Percentiles rank a stretch among this genome's conserved stretches.
Evolutionary conservation across 2,888 invertebrate genomes (phyloP).

Genomic region (Prosapia bicincta): DNA sequence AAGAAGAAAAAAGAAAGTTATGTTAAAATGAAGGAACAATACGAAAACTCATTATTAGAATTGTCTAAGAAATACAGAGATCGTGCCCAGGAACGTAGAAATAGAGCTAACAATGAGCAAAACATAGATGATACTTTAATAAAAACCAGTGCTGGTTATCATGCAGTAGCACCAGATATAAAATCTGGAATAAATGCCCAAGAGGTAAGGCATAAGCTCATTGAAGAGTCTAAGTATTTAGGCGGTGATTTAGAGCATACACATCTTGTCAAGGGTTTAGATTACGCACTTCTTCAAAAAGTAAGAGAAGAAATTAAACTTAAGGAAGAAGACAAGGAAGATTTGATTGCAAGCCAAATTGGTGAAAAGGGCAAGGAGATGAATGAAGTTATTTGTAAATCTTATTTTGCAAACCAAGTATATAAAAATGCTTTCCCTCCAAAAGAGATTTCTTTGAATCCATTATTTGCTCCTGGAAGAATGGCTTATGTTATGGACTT

Average conservation of each 20-base stretch:
- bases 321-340: slow-evolving; percentile 79
- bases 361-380: slow-evolving; percentile 54
- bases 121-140: slow-evolving; percentile 82
- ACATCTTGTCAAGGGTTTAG: slow-evolving; percentile 97
- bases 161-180: slow-evolving; percentile 95
- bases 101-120: slow-evolving; percentile 78
- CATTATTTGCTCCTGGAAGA: slow-evolving; percentile 89
- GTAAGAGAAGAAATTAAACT: slow-evolving; percentile 79
- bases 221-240: slow-evolving; percentile 98
- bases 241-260: slow-evolving; percentile 99
- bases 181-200: slow-evolving; percentile 93
- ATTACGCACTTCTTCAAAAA: slow-evolving; percentile 89
- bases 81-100: slow-evolving; percentile 84
- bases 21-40: slow-evolving; percentile 89
- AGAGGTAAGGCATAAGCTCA: slow-evolving; percentile 90
- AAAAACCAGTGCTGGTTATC: slow-evolving; percentile 78
- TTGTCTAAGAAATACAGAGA: slow-evolving; percentile 91
- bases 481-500: slow-evolving; percentile 99
- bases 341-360: slow-evolving; percentile 55
- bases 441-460: slow-evolving; percentile 66
- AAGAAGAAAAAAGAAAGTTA: slow-evolving; percentile 94
- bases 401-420: slow-evolving; percentile 74
- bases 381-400: slow-evolving; percentile 81
- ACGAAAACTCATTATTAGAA: slow-evolving; percentile 92
- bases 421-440: slow-evolving; percentile 49